Percentiles rank a stretch among this genome's conserved stretches.
These are phyloP conservation scores for Ceratotherium simum DNA, from an alignment of 2,113 vertebrate genomes.

Conservation along the genomic window DNA sequence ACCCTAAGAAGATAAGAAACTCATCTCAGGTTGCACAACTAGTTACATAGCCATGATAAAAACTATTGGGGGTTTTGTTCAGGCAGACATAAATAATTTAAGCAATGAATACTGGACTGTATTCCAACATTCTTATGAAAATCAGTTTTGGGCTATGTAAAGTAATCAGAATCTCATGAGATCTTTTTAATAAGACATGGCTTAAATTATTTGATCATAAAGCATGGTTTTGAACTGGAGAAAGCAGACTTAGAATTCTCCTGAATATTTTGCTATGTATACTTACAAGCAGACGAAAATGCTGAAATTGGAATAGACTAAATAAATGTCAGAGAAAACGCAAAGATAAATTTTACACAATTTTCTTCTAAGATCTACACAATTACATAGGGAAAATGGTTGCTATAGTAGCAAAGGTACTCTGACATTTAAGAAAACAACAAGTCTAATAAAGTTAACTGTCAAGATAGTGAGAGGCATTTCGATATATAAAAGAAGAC, in stretches of 20 bases:
- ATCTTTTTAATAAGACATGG: not conserved
- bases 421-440: not conserved
- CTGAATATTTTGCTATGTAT: not conserved
- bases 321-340: not conserved
- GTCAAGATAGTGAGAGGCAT: not conserved
- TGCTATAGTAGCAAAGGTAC: constrained; percentile 40
- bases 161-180: not conserved
- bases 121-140: not conserved
- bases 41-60: not conserved
- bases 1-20: not conserved
- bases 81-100: not conserved
- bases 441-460: constrained; percentile 26
- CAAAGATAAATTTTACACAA: not conserved
- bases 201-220: constrained; percentile 37
- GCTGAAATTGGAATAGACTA: constrained; percentile 5
- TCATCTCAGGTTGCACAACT: not conserved
- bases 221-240: not conserved
- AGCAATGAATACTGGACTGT: not conserved
- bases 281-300: not conserved
- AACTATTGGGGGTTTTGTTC: not conserved
- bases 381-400: not conserved
- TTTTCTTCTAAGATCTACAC: not conserved
- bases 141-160: not conserved
- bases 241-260: not conserved
- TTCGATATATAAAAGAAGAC: not conserved